Conservation (phyloP, 1,140 invertebrate genomes). For the Diabrotica virgifera region DNA sequence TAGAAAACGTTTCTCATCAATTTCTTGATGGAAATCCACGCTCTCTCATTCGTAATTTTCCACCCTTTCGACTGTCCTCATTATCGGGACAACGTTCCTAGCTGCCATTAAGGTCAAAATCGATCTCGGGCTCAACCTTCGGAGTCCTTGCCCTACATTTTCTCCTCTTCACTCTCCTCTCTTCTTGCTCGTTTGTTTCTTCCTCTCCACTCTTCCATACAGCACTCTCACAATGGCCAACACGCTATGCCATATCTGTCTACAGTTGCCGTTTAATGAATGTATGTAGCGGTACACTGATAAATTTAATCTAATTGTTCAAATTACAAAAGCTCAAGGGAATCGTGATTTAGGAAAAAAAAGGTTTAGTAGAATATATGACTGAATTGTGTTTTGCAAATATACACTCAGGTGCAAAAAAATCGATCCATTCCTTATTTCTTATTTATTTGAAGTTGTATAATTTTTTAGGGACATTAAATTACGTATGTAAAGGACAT, state of each 20-base stretch:
- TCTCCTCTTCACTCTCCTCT: not conserved
- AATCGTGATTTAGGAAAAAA: too few relatives aligned
- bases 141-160: slow-evolving; percentile 14
- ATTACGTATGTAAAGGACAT: too few relatives aligned
- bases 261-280: not conserved
- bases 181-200: slow-evolving; percentile 1
- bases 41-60: slow-evolving; percentile 1
- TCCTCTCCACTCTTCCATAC: not conserved
- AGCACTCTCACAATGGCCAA: not conserved
- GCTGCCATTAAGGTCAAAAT: slow-evolving; percentile 7
- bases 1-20: not conserved
- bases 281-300: too few relatives aligned
- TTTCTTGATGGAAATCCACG: not conserved
- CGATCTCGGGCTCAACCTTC: slow-evolving; percentile 11
- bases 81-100: not conserved
- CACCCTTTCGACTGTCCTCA: not conserved
- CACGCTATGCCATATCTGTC: not conserved
- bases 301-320: too few relatives aligned
- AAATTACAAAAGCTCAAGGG: too few relatives aligned
- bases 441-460: too few relatives aligned
- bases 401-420: too few relatives aligned
- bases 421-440: too few relatives aligned
- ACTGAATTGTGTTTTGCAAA: too few relatives aligned
- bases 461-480: too few relatives aligned
- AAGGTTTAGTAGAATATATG: too few relatives aligned